Evolutionary conservation across 2,888 invertebrate species (phyloP), one percentile per base, ranked within the genome.

Genomic region (Erpobdella octoculata): DNA sequence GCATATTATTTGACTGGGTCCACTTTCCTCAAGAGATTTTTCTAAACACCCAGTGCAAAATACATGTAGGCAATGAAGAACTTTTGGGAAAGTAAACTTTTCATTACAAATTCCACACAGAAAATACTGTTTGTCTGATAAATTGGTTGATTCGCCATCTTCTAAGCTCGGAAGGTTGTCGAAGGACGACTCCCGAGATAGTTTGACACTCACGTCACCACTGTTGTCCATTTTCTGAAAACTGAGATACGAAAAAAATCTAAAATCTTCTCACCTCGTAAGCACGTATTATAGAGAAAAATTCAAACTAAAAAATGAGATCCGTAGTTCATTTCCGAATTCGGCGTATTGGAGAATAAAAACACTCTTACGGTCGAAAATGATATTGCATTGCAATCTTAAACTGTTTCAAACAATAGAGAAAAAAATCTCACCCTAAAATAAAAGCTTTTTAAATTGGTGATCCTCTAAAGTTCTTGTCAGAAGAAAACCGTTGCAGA

Each of bases 41-140:
- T 90, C 89, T 80, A 96, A 87, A 85, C 95, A 96, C 77, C 88
- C 88, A 85, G 93, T 91, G 85, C 95, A 96, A 86, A 93, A 94
- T 69, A 92, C 92, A 86, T 96, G 95, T 82, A 96, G 89, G 85
- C 95, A 96, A 79, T 90, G 89, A 80, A 96, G 87, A 76, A 95
- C 89, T 77, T 92, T 89, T 73, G 95, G 94, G 82, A 89, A 88
- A 83, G 88, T 88, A 80, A 91, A 86, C 79, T 89, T 89, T 69
- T 81, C 79, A 21, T 78, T 76, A 76, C 83, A 84, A 38, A 79
- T 73, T 8, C 69, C 69, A 36, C 69, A 69, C 5, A 69, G 31
- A 69, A 69, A 69, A 25, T 48, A 35, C 46, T 67, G 41, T 21
- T 69, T 46, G 33, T 69, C 58, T 28, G 69, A 28, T 33, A 33